Conservation (phyloP, 2,113 vertebrate species). For the Ceyx margarethae region DNA sequence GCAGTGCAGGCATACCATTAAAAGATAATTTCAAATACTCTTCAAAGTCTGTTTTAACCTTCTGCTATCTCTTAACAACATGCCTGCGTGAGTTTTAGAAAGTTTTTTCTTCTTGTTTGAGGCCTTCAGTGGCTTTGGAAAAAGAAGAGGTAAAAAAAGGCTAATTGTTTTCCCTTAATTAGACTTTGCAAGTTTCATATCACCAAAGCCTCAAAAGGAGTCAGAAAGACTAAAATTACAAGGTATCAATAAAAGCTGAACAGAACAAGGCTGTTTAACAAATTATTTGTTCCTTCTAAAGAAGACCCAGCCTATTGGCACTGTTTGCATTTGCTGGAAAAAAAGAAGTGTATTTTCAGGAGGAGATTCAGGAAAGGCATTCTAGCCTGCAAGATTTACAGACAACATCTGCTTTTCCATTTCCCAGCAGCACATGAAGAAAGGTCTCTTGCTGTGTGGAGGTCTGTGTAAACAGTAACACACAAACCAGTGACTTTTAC, state of each 20-base stretch:
- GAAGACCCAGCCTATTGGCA: background rate
- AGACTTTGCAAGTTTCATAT: background rate
- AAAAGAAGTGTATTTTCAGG: background rate
- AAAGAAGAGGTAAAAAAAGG: background rate
- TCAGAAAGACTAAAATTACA: background rate
- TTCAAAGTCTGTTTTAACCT: background rate
- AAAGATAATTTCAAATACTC: background rate
- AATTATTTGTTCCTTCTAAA: background rate
- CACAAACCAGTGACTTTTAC: background rate
- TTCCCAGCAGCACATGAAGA: background rate
- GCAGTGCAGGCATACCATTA: background rate
- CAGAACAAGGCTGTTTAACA: background rate
- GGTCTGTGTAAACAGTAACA: constrained; percentile 8
- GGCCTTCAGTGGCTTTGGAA: background rate
- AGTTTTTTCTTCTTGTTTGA: constrained; percentile 55
- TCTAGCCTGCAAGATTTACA: background rate
- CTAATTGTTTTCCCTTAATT: background rate
- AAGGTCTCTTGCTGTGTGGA: background rate
- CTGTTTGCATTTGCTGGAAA: background rate
- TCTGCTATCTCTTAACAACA: constrained; percentile 1
- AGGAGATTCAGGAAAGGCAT: constrained; percentile 1
- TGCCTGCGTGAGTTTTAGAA: background rate
- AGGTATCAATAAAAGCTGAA: background rate
- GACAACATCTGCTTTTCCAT: background rate
- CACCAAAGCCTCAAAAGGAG: background rate